These are phyloP conservation scores for Euzophera pinguis DNA, from an alignment of 2,888 invertebrate species.

Conservation along the genomic window DNA sequence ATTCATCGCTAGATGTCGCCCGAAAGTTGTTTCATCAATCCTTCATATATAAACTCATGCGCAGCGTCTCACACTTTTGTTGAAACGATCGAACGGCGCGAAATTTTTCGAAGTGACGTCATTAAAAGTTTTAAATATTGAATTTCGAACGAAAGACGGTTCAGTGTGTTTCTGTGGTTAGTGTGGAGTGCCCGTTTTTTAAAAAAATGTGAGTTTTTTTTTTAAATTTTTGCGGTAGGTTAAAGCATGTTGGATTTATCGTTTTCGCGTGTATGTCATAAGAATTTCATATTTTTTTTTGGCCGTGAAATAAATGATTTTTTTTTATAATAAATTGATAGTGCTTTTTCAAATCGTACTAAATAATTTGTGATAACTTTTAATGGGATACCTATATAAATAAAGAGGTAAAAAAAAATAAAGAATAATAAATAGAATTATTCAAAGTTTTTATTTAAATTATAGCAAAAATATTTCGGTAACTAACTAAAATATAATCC, in stretches of 20 bases:
- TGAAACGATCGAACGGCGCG: slow-evolving; percentile 1
- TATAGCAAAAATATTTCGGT: too few relatives aligned
- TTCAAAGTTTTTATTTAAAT: too few relatives aligned
- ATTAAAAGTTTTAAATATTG: slow-evolving; percentile 1
- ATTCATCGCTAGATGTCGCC: not conserved
- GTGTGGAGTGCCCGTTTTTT: not conserved
- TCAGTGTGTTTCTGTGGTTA: not conserved
- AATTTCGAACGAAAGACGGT: not conserved
- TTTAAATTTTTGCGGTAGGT: not conserved
- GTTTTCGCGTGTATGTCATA: too few relatives aligned
- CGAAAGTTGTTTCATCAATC: not conserved
- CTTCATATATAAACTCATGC: not conserved
- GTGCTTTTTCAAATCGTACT: too few relatives aligned
- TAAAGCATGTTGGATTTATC: not conserved
- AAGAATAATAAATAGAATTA: too few relatives aligned
- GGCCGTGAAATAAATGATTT: too few relatives aligned
- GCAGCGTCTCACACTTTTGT: not conserved
- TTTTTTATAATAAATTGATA: too few relatives aligned
- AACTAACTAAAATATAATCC: too few relatives aligned
- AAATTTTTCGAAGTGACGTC: slow-evolving; percentile 2
- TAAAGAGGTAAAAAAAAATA: too few relatives aligned
- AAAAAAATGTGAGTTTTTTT: not conserved
- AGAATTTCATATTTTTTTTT: too few relatives aligned
- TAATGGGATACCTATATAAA: too few relatives aligned
- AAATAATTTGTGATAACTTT: too few relatives aligned